Base-by-base conservation (phyloP, 1,140 invertebrate species). In the Drosophila ficusphila region DNA sequence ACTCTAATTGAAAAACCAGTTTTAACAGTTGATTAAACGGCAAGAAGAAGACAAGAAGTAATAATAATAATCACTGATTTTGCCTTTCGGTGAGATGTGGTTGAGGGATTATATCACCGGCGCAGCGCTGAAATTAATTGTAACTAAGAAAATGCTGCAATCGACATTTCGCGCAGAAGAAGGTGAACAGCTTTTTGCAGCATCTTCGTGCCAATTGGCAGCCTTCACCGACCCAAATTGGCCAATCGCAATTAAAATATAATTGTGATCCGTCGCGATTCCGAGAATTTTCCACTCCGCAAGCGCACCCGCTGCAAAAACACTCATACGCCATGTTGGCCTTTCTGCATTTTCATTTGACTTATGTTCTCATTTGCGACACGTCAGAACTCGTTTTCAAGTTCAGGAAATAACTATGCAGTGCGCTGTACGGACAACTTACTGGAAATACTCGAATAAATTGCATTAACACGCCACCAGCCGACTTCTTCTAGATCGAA, bases 1-100 rank as follows among this genome's bases (percentile, higher is more conserved):
- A 86, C 82, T 86, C 82, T 86, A 86, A 86, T 86, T 86, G 82
- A 86, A 89, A 86, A 86, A 86, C 82, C 82, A 88, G 82, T 86
- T 86, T 68, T 86, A 88, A 76, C 82, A 74, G 77, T 88, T 81
- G 82, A 81, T 86, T 86, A 86, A 86, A 85, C 75, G 68, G 75
- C 33, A 65, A 56, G 61, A 64, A 64, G 68, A 61, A 49, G 56
- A 73, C 48, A 21, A 34, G 23, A 25, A 54, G 79, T 76, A 83
- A 79, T 85, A 82, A 79, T 58, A 76, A 79, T 79, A 81, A 62
- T 77, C 54, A 56, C 49, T 23, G 29, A 64, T 36, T 64, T 65
- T 42, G 25, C 31, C 34, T 67, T 64, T 65, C 42, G 42, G 38
- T 52, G 44, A 52, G 64, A 52, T 68, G 64, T 27, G 46, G 67